Evolutionary conservation across 1,140 invertebrate genomes (phyloP).

Genomic region (Drosophila nikananu): DNA sequence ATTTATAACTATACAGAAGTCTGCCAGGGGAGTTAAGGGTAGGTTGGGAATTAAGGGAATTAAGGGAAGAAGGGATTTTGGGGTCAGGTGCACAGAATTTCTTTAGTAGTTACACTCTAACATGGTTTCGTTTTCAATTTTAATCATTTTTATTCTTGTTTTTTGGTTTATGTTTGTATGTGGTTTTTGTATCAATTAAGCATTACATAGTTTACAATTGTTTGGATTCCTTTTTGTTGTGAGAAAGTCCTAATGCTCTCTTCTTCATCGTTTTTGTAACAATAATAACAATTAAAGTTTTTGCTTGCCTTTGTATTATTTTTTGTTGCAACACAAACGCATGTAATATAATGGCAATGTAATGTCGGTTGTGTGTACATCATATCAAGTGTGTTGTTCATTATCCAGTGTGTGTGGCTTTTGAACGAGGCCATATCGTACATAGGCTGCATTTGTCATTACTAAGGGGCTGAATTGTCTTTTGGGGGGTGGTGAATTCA

Average conservation of each 20-base stretch:
- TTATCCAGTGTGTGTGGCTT: slow-evolving; percentile 48
- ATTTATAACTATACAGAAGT: slow-evolving; percentile 55
- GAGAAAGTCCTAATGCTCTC: slow-evolving; percentile 29
- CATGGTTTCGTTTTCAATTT: slow-evolving; percentile 62
- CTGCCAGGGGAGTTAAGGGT: slow-evolving; percentile 10
- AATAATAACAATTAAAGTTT: slow-evolving; percentile 55
- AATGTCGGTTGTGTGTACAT: slow-evolving; percentile 9
- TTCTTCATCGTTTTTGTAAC: slow-evolving; percentile 36
- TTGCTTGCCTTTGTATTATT: slow-evolving; percentile 28
- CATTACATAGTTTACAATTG: slow-evolving; percentile 62
- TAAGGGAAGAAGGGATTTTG: background rate
- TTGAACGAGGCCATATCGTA: slow-evolving; percentile 68
- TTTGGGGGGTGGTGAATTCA: slow-evolving; percentile 17
- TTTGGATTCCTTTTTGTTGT: slow-evolving; percentile 45
- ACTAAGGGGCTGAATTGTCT: slow-evolving; percentile 35
- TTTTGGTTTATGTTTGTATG: slow-evolving; percentile 43
- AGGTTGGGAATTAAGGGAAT: background rate
- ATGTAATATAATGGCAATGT: slow-evolving; percentile 61
- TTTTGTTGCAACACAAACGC: slow-evolving; percentile 58
- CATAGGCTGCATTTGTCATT: slow-evolving; percentile 34
- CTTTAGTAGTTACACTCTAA: slow-evolving; percentile 40
- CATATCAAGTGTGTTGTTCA: slow-evolving; percentile 15
- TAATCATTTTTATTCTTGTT: slow-evolving; percentile 51
- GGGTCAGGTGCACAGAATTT: slow-evolving; percentile 7
- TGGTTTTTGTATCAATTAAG: slow-evolving; percentile 58